These are phyloP conservation scores for Hozukius guyotensis DNA, from an alignment of 2,797 vertebrate species.

Conservation along the genomic window DNA sequence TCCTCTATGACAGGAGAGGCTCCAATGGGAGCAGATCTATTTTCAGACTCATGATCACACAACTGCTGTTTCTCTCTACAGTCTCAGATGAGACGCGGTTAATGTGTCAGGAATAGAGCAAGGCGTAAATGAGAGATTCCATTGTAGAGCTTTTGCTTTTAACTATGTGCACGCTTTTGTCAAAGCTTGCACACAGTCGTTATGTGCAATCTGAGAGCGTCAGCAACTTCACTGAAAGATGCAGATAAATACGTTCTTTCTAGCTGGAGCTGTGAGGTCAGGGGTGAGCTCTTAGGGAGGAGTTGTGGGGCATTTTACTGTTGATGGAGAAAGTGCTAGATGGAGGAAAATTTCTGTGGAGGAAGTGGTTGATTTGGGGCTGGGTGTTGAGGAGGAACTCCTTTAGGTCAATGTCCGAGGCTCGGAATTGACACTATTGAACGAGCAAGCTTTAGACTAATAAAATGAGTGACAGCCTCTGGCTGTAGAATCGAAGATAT, in stretches of 20 bases:
- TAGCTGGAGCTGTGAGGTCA: constrained; percentile 24
- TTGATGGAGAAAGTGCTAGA: constrained; percentile 23
- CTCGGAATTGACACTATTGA: constrained; percentile 82
- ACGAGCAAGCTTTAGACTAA: constrained; percentile 78
- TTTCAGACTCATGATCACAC: constrained; percentile 65
- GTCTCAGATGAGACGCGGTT: constrained; percentile 36
- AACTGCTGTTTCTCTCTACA: constrained; percentile 32
- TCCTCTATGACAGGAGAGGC: constrained; percentile 60
- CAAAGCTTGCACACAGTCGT: constrained; percentile 30
- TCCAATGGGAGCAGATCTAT: constrained; percentile 63
- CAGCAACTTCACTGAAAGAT: constrained; percentile 32
- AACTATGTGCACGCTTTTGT: constrained; percentile 30
- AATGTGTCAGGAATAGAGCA: constrained; percentile 47
- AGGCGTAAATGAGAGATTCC: constrained; percentile 27
- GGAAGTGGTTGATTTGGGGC: constrained; percentile 59
- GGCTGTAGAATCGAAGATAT: constrained; percentile 82
- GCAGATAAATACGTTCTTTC: constrained; percentile 20
- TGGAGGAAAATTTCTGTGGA: constrained; percentile 27
- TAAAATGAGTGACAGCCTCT: constrained; percentile 84
- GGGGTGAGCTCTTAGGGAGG: constrained; percentile 22
- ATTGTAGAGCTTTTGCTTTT: constrained; percentile 35
- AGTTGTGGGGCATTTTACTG: not conserved
- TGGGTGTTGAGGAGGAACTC: constrained; percentile 67
- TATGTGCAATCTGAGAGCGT: constrained; percentile 12
- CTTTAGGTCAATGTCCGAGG: constrained; percentile 76